These are phyloP conservation scores for Aleiodes sp. DNA, from an alignment of 1,140 invertebrate species.

Conservation along the genomic window DNA sequence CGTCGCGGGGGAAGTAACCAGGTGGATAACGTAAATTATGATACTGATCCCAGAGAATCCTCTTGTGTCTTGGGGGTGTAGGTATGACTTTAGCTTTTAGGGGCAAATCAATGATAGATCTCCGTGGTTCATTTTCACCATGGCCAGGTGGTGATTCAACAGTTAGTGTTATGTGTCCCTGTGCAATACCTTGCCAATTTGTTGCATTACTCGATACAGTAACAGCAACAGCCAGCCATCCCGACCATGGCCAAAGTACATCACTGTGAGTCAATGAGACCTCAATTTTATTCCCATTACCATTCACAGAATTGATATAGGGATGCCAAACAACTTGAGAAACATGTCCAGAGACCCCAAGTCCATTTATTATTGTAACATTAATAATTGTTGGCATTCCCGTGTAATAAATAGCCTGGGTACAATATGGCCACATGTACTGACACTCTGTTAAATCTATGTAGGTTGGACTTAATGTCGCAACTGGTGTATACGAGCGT, in stretches of 20 bases:
- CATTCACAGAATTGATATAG: slow-evolving; percentile 72
- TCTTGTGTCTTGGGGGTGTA: slow-evolving; percentile 79
- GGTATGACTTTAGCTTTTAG: slow-evolving; percentile 78
- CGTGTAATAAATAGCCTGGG: slow-evolving; percentile 90
- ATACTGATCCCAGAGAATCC: slow-evolving; percentile 96
- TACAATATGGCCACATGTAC: slow-evolving; percentile 98
- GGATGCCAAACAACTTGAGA: slow-evolving; percentile 80
- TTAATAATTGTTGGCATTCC: slow-evolving; percentile 91
- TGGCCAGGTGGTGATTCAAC: slow-evolving; percentile 83
- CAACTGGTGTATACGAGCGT: slow-evolving; percentile 54
- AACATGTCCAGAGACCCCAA: slow-evolving; percentile 87
- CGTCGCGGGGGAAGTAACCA: slow-evolving; percentile 95
- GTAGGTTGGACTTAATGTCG: slow-evolving; percentile 75
- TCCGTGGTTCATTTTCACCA: slow-evolving; percentile 71
- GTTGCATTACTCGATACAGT: slow-evolving; percentile 67
- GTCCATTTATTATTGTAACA: slow-evolving; percentile 88
- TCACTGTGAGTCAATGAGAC: slow-evolving; percentile 82
- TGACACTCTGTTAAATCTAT: slow-evolving; percentile 93
- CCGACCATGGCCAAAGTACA: slow-evolving; percentile 96
- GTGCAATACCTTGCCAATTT: slow-evolving; percentile 79
- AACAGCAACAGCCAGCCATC: slow-evolving; percentile 84
- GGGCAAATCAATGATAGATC: slow-evolving; percentile 81
- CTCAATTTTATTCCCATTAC: slow-evolving; percentile 76
- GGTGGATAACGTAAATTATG: slow-evolving; percentile 93
- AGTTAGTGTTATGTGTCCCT: slow-evolving; percentile 82